Conservation (phyloP, 2,888 invertebrate species). For the Cephus spinipes region DNA sequence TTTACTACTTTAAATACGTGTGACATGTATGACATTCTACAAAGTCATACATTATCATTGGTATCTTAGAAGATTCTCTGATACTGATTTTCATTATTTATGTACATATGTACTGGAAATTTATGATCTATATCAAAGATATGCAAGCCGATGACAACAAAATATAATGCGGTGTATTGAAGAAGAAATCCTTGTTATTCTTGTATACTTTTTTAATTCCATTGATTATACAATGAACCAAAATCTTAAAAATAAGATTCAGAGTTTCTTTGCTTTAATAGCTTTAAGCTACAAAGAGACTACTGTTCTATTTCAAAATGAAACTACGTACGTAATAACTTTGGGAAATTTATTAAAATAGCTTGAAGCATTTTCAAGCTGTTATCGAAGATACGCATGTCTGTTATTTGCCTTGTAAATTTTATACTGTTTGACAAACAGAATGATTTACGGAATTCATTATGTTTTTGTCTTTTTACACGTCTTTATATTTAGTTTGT, state of each 20-base stretch:
- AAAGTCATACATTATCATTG: background rate
- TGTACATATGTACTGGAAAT: background rate
- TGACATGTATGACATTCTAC: background rate
- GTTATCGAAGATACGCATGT: background rate
- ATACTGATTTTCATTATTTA: background rate
- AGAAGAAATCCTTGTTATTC: background rate
- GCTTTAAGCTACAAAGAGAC: background rate
- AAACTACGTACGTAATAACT: background rate
- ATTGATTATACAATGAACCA: background rate
- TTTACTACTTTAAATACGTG: background rate
- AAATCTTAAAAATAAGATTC: background rate
- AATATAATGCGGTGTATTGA: background rate
- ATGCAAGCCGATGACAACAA: background rate
- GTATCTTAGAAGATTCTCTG: background rate
- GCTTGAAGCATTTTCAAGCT: background rate
- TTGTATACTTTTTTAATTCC: background rate
- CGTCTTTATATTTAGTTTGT: background rate
- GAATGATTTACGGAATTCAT: background rate
- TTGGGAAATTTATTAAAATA: background rate
- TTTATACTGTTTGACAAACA: background rate
- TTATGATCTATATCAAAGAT: background rate
- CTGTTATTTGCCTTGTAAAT: background rate
- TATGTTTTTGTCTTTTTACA: background rate
- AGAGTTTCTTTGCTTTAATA: background rate
- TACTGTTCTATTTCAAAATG: background rate